Percentiles rank a stretch among this genome's conserved stretches.
These are phyloP conservation scores for Dromiciops gliroides DNA, from an alignment of 2,113 vertebrate genomes.

Conservation along the genomic window DNA sequence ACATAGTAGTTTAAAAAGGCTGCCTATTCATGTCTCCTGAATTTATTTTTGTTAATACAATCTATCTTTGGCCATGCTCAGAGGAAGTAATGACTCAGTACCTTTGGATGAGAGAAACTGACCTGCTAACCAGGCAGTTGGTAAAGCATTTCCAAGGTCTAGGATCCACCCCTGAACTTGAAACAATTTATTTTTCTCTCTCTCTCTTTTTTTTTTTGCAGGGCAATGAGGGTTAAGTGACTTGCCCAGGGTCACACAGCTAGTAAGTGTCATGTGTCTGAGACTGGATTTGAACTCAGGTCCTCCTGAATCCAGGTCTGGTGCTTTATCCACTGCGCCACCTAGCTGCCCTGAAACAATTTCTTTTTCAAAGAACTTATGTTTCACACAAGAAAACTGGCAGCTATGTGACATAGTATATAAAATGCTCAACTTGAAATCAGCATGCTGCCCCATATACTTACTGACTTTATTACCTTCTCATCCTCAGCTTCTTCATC, in stretches of 20 bases:
- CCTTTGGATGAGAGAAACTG: not conserved
- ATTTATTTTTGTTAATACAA: not conserved
- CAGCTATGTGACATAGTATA: not conserved
- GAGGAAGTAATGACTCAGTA: not conserved
- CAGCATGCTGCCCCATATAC: not conserved
- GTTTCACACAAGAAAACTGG: conserved; percentile 6
- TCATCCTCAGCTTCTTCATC: not conserved
- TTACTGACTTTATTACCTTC: not conserved
- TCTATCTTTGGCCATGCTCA: not conserved
- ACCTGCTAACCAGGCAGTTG: not conserved
- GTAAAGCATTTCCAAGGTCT: not conserved
- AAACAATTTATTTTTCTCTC: conserved; percentile 1
- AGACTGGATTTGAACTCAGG: no score
- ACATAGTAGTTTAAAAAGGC: not conserved
- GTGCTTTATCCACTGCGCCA: no score
- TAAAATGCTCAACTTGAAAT: not conserved
- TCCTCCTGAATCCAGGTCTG: no score
- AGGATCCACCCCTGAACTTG: not conserved
- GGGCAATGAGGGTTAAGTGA: no score
- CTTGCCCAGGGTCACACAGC: no score
- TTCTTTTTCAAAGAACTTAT: conserved; percentile 36
- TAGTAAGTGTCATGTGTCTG: no score
- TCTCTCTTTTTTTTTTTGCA: no score
- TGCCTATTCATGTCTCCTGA: not conserved
- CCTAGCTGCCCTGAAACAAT: no score